Evolutionary conservation across 1,140 invertebrate genomes (phyloP).

Genomic region (Zaprionus nigranus): DNA sequence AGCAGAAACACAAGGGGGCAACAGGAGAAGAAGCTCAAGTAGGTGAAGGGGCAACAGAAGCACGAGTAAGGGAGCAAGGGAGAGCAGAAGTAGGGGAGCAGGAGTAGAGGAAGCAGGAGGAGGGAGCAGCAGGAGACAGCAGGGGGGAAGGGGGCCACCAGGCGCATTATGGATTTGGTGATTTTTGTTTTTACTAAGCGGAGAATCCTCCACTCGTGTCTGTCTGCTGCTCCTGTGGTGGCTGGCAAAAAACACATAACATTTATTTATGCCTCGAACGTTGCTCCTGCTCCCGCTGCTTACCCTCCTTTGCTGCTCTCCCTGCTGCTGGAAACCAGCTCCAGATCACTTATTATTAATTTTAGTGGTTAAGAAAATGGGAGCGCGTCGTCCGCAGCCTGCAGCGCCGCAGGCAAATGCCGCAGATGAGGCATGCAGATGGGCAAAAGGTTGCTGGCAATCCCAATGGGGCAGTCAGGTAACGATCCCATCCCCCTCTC

Average conservation of each 20-base stretch:
- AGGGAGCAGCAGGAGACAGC: not conserved
- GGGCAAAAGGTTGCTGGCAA: constrained; percentile 78
- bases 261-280: constrained; percentile 77
- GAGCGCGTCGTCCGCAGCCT: constrained; percentile 44
- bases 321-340: constrained; percentile 68
- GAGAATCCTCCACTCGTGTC: constrained; percentile 7
- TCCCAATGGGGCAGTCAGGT: constrained; percentile 37
- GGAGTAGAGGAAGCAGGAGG: constrained; percentile 27
- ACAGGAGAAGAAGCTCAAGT: too few relatives aligned
- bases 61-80: not conserved
- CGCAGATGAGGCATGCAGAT: constrained; percentile 73
- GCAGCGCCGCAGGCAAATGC: constrained; percentile 72
- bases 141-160: not conserved
- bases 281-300: constrained; percentile 37
- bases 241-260: constrained; percentile 81
- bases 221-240: constrained; percentile 65
- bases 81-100: constrained; percentile 15
- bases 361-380: constrained; percentile 84
- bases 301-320: constrained; percentile 3
- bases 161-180: constrained; percentile 75
- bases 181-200: constrained; percentile 30
- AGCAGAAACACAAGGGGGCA: too few relatives aligned
- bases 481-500: constrained; percentile 15
- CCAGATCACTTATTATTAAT: constrained; percentile 84
- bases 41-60: too few relatives aligned